A percentile compares a stretch with the other conserved stretches of the same genome.
These are phyloP conservation scores for Cepphus grylle DNA, from an alignment of 2,113 vertebrate genomes.

Conservation along the genomic window DNA sequence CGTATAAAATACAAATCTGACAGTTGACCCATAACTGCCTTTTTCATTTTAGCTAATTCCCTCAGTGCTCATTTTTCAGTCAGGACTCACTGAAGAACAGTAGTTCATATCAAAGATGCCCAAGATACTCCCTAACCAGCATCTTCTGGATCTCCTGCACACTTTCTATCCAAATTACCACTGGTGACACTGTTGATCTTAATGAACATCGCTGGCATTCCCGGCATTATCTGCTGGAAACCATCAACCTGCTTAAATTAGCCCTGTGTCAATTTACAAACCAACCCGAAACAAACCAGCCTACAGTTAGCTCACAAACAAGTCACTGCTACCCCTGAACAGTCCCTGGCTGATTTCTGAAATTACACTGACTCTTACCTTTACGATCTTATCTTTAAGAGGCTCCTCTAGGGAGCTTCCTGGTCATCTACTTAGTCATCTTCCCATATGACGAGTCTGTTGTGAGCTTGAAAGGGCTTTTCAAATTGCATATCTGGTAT, in stretches of 20 bases:
- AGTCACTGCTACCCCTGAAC: not conserved
- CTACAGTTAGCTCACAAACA: not conserved
- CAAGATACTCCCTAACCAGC: not conserved
- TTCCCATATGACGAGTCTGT: not conserved
- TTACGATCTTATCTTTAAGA: not conserved
- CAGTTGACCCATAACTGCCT: not conserved
- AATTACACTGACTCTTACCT: not conserved
- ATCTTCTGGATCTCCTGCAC: not conserved
- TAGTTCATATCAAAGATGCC: not conserved
- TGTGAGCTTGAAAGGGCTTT: not conserved
- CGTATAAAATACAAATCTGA: not conserved
- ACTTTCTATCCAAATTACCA: not conserved
- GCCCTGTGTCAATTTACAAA: not conserved
- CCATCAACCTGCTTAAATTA: not conserved
- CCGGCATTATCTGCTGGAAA: not conserved
- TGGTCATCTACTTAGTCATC: not conserved
- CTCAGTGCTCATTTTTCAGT: not conserved
- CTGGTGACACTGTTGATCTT: not conserved
- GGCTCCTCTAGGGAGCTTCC: not conserved
- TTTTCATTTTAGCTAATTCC: not conserved
- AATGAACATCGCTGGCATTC: not conserved
- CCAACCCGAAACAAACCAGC: not conserved
- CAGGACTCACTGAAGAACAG: not conserved
- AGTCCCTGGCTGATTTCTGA: not conserved
- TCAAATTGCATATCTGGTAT: not conserved